These are phyloP conservation scores for Syrmaticus mikado DNA, from an alignment of 2,113 vertebrate species.

Conservation along the genomic window DNA sequence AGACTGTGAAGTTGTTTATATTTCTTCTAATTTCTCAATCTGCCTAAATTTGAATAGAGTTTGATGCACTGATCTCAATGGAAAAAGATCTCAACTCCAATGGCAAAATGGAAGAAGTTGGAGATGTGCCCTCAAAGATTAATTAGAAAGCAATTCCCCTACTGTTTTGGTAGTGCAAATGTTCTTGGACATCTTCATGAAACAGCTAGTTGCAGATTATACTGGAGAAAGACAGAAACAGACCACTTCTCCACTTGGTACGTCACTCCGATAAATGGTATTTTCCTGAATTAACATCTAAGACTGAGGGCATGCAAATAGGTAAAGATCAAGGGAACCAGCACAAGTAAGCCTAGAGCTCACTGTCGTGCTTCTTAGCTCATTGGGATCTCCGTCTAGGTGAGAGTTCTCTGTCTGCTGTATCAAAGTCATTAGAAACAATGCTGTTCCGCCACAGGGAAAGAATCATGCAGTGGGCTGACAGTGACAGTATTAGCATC, in stretches of 20 bases:
- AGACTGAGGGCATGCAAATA: not conserved
- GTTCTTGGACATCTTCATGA: not conserved
- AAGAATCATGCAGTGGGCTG: not conserved
- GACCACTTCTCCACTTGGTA: not conserved
- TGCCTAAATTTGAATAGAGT: not conserved
- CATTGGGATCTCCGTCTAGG: not conserved
- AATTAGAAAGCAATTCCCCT: not conserved
- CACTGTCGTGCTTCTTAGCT: rapidly evolving
- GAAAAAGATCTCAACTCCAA: not conserved
- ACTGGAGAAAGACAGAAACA: not conserved
- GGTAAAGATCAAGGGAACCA: not conserved
- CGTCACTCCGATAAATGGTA: not conserved
- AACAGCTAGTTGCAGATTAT: not conserved
- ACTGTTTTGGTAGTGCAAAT: not conserved
- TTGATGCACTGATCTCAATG: not conserved
- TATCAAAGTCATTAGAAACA: not conserved
- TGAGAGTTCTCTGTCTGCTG: not conserved
- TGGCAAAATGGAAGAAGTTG: not conserved
- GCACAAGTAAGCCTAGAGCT: rapidly evolving
- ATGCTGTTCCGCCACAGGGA: not conserved
- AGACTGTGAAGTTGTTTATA: not conserved
- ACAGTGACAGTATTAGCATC: not conserved
- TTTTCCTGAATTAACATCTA: not conserved
- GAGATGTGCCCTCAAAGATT: not conserved
- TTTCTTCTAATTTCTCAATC: not conserved